Evolutionary conservation across 2,113 vertebrate genomes (phyloP).

Genomic region (Lichenostomus cassidix): DNA sequence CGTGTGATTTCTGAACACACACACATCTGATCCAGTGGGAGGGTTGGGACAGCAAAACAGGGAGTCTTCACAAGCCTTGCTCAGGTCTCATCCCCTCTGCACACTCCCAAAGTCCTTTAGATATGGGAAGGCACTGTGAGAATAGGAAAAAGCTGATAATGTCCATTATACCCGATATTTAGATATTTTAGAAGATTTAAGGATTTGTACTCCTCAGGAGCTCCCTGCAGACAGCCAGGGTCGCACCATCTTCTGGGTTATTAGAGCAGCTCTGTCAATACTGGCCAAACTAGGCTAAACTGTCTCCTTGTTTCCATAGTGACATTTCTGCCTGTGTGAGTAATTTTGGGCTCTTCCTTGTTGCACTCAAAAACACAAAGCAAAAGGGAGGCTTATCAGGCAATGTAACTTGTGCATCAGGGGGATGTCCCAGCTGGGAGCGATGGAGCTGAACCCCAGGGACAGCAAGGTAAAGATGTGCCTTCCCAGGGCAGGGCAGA

Average conservation of each 20-base stretch:
- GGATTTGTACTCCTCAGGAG: background rate
- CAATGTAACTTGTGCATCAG: background rate
- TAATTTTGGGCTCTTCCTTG: background rate
- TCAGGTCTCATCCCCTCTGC: background rate
- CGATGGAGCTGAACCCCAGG: accelerated
- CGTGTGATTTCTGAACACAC: background rate
- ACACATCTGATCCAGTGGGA: background rate
- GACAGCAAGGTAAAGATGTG: background rate
- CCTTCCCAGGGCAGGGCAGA: background rate
- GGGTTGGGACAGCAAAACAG: background rate
- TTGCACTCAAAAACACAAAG: background rate
- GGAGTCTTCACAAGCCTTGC: background rate
- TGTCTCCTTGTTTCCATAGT: conserved; percentile 64
- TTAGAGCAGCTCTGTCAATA: background rate
- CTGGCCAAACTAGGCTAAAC: conserved; percentile 22
- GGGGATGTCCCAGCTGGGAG: background rate
- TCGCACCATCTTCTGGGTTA: background rate
- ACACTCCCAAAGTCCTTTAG: background rate
- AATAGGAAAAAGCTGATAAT: background rate
- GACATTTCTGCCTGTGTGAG: conserved; percentile 49
- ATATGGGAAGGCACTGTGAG: background rate
- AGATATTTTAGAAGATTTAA: background rate
- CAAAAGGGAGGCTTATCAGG: background rate
- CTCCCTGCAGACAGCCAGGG: background rate
- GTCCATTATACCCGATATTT: background rate